Evolutionary conservation across 2,888 invertebrate species (phyloP), one percentile per base, ranked within the genome.

Genomic region (Tiphia femorata): DNA sequence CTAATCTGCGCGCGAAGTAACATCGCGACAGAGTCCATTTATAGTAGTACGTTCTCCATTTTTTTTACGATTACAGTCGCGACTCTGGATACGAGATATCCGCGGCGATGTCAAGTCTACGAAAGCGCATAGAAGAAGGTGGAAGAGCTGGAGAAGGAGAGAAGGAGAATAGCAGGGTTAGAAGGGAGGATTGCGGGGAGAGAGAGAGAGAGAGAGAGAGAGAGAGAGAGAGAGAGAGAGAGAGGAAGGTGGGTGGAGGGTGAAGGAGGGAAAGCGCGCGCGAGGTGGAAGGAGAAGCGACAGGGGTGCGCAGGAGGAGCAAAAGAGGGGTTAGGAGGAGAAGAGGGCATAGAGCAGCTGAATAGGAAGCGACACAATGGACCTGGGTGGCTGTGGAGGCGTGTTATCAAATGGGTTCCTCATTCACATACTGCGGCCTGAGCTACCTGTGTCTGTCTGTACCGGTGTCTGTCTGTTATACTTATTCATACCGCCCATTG

Each of bases 371-470:
- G 77, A 81, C 81, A 82, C 82, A 82, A 82, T 82, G 81, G 81
- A 81, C 76, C 76, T 77, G 80, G 80, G 77, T 82, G 81, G 78
- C 80, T 80, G 80, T 78, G 80, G 78, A 81, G 81, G 81, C 80
- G 81, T 82, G 81, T 83, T 83, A 82, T 83, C 82, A 83, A 83
- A 83, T 82, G 82, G 82, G 82, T 82, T 82, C 82, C 81, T 83
- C 82, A 83, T 82, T 82, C 82, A 81, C 82, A 82, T 82, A 81
- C 81, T 80, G 79, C 76, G 79, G 78, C 76, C 77, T 76, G 78
- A 75, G 77, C 75, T 80, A 81, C 81, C 79, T 81, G 80, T 81
- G 79, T 82, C 81, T 81, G 80, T 81, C 79, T 80, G 78, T 79
- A 78, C 76, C 78, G 76, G 79, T 79, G 80, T 80, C 81, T 82